A percentile compares a stretch with the other conserved stretches of the same genome.
Evolutionary conservation across 2,113 vertebrate species (phyloP).

Genomic region (Lycaon pictus): DNA sequence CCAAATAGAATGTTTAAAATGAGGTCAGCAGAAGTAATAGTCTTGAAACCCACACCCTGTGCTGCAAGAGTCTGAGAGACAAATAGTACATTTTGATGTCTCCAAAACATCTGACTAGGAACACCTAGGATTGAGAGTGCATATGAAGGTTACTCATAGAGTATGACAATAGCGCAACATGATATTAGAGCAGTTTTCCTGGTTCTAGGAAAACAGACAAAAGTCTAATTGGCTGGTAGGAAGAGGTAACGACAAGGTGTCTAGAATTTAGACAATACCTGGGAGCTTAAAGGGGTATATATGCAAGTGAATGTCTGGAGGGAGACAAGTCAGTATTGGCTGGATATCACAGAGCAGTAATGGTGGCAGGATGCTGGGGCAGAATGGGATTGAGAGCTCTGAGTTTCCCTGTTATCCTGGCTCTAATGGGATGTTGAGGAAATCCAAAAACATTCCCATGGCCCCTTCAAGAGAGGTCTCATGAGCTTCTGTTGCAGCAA

Average conservation of each 20-base stretch:
- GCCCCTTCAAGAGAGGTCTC: not conserved
- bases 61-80: not conserved
- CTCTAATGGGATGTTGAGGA: not conserved
- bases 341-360: not conserved
- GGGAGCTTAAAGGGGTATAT: not conserved
- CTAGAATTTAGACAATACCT: not conserved
- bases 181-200: not conserved
- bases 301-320: too few species aligned
- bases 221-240: not conserved
- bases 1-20: constrained; percentile 19
- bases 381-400: not conserved
- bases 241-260: not conserved
- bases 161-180: not conserved
- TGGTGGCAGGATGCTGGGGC: not conserved
- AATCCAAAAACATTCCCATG: not conserved
- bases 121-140: not conserved
- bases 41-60: constrained; percentile 26
- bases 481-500: not conserved
- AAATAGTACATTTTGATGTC: constrained; percentile 3
- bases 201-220: not conserved
- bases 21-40: constrained; percentile 6
- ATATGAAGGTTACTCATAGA: not conserved
- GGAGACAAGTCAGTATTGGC: not conserved
- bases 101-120: constrained; percentile 27
- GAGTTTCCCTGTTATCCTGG: not conserved